These are phyloP conservation scores for Hemicentrotus pulcherrimus DNA, from an alignment of 35 echinoderm and acorn worm genomes.

Conservation along the genomic window DNA sequence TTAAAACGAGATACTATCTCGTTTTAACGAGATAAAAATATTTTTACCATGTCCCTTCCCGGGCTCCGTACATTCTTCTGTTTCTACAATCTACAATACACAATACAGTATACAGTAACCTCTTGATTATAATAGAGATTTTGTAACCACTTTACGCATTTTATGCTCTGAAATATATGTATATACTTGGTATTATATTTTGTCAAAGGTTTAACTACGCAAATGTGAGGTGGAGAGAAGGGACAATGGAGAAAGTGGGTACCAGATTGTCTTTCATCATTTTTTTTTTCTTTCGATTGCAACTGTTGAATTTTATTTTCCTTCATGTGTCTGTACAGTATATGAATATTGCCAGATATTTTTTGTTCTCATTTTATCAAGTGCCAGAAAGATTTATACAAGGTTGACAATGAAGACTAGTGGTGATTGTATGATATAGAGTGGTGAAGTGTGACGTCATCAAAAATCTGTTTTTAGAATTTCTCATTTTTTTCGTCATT, in stretches of 20 bases:
- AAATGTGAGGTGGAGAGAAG: not conserved
- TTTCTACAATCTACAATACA: too few relatives aligned
- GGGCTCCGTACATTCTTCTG: too few relatives aligned
- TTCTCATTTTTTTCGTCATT: too few relatives aligned
- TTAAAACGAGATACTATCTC: too few relatives aligned
- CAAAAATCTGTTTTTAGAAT: too few relatives aligned
- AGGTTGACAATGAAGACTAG: not conserved
- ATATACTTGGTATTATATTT: conserved; percentile 15
- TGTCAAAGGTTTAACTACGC: not conserved
- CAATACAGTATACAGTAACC: too few relatives aligned
- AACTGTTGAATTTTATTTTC: not conserved
- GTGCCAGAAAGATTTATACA: not conserved
- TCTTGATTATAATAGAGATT: too few relatives aligned
- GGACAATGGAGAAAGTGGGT: not conserved
- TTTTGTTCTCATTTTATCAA: not conserved
- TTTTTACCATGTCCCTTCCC: too few relatives aligned
- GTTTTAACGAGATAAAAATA: too few relatives aligned
- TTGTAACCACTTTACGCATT: not conserved
- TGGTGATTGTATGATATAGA: too few relatives aligned
- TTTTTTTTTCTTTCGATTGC: not conserved
- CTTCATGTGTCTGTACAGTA: not conserved
- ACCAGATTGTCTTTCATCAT: not conserved
- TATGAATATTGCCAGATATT: not conserved
- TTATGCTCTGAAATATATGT: not conserved
- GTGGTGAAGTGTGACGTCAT: too few relatives aligned